Evolutionary conservation across 2,797 vertebrate genomes (phyloP).

Genomic region (Labroides dimidiatus): DNA sequence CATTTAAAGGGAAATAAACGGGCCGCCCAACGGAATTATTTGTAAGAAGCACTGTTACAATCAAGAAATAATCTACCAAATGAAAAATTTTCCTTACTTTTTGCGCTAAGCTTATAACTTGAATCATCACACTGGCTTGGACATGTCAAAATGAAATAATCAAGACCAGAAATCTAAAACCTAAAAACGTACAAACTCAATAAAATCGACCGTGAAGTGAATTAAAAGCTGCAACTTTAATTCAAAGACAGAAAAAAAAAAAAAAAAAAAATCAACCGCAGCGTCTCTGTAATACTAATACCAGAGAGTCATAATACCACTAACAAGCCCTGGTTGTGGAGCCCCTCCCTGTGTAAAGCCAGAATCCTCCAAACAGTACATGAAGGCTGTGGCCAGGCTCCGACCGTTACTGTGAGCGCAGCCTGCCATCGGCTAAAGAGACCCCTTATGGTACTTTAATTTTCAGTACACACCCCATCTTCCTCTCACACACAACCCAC

Average conservation of each 20-base stretch:
- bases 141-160: background rate
- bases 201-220: background rate
- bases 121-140: too few species aligned
- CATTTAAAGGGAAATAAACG: too few species aligned
- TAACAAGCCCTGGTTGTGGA: constrained; percentile 40
- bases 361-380: constrained; percentile 18
- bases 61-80: too few species aligned
- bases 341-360: constrained; percentile 56
- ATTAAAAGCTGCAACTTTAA: background rate
- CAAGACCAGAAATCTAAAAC: background rate
- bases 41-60: too few species aligned
- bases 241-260: constrained; percentile 9
- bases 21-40: too few species aligned
- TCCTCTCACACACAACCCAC: constrained; percentile 26
- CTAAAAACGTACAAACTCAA: background rate
- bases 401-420: constrained; percentile 64
- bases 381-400: constrained; percentile 45
- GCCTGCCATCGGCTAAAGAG: constrained; percentile 62
- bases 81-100: too few species aligned
- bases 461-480: constrained; percentile 56
- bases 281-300: constrained; percentile 11
- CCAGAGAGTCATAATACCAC: constrained; percentile 24
- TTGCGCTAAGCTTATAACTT: too few species aligned
- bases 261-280: background rate
- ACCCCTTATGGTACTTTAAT: constrained; percentile 78